Conservation (phyloP, 2,113 vertebrate species). For the Chinchilla lanigera region DNA sequence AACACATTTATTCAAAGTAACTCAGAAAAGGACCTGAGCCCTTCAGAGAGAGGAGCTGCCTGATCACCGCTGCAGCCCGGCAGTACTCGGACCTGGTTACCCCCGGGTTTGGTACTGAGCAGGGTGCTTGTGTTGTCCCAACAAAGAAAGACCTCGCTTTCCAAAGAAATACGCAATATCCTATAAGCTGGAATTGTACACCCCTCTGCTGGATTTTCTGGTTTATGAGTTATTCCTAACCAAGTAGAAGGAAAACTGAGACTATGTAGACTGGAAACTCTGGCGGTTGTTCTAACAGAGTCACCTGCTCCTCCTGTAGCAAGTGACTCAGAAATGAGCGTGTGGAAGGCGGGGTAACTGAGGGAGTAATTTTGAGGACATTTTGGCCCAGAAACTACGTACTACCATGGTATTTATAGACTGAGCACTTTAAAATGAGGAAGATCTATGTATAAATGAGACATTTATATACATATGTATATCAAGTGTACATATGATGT, state of each 20-base stretch:
- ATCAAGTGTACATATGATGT: background rate
- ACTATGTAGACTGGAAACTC: conserved; percentile 17
- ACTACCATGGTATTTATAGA: conserved; percentile 2
- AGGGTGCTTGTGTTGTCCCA: background rate
- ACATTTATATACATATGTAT: background rate
- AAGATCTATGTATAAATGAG: background rate
- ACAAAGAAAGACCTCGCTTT: conserved; percentile 45
- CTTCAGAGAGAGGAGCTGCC: conserved; percentile 27
- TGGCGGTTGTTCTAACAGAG: background rate
- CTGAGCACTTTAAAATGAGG: background rate
- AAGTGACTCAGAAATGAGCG: background rate
- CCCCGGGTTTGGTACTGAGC: background rate
- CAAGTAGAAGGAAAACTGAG: conserved; percentile 26
- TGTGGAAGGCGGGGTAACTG: background rate
- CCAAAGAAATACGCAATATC: background rate
- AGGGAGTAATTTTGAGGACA: background rate
- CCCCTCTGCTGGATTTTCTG: conserved; percentile 80
- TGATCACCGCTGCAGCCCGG: background rate
- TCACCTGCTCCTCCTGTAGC: background rate
- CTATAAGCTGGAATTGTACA: conserved; percentile 79
- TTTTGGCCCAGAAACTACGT: background rate
- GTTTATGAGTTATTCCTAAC: conserved; percentile 53
- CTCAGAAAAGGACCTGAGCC: background rate
- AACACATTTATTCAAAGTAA: background rate
- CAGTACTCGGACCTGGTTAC: background rate